Conservation (phyloP, 1,140 invertebrate species). For the Temnothorax longispinosus region DNA sequence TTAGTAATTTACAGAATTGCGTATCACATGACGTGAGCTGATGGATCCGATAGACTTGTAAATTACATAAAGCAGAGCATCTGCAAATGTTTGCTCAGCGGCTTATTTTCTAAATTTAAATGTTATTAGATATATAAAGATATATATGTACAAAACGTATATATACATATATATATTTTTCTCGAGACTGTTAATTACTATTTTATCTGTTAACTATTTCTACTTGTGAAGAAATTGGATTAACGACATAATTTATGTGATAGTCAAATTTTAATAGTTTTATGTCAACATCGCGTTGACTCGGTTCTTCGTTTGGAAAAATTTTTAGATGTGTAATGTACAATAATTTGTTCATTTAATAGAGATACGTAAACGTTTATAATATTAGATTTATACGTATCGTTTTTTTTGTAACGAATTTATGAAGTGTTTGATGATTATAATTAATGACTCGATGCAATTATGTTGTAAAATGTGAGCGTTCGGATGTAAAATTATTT, state of each 20-base stretch:
- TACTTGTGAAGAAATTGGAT: constrained; percentile 44
- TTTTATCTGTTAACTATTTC: constrained; percentile 52
- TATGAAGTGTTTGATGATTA: constrained; percentile 39
- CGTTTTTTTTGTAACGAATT: constrained; percentile 15
- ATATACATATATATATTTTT: constrained; percentile 43
- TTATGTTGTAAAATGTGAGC: constrained; percentile 34
- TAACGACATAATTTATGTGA: constrained; percentile 34
- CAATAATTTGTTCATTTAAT: constrained; percentile 15
- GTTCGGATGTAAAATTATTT: constrained; percentile 36
- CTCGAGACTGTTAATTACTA: constrained; percentile 39
- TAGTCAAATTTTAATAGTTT: constrained; percentile 34
- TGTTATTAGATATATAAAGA: constrained; percentile 54
- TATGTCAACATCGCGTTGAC: constrained; percentile 32
- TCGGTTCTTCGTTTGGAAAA: constrained; percentile 35
- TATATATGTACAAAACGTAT: constrained; percentile 32
- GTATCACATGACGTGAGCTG: constrained; percentile 73
- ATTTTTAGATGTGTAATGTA: constrained; percentile 39
- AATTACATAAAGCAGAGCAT: not conserved
- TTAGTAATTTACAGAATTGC: constrained; percentile 76
- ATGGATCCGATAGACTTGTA: constrained; percentile 59
- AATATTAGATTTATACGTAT: constrained; percentile 43
- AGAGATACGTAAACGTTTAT: constrained; percentile 33
- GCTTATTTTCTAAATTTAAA: constrained; percentile 47
- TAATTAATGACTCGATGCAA: not conserved
- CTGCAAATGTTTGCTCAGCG: constrained; percentile 1